Base-by-base conservation (phyloP, 1,140 invertebrate genomes). In the Bilobella aurantiaca region DNA sequence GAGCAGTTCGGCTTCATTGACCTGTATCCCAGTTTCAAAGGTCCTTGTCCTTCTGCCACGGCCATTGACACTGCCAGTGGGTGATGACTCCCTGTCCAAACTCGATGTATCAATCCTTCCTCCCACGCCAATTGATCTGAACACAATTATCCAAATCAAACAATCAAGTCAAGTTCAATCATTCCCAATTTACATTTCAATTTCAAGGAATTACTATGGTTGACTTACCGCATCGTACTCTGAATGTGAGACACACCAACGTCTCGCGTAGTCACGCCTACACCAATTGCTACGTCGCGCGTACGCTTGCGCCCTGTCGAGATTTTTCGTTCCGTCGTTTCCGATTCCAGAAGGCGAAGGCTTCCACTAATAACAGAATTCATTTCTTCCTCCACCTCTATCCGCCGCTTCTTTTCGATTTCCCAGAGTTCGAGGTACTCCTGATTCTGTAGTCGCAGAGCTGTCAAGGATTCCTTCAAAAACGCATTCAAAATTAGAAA, bases 281-380 rank as follows among this genome's bases (percentile, higher is more conserved):
- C 87, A 70, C 84, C 85, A 0, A 86, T 84, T 27, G 84, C 85
- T 25, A 85, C 84, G 77, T 88, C 87, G 69, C 82, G 75, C 65
- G 68, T 69, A 58, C 70, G 66, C 34, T 23, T 42, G 8, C n/a
- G 8, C 37, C 8, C 37, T 12, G 37, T 8, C 8, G n/a, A 12
- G 37, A n/a, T n/a, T 42, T 8, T 8, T 42, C 8, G 37, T 12
- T 42, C 37, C n/a, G 37, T 53, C n/a, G n/a, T n/a, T n/a, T n/a
- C n/a, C n/a, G n/a, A n/a, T 53, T 23, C 25, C 12, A 18, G 8
- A 14, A 5, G 14, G 49, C 49, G 14, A 12, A 18, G 49, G 3
- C 25, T 5, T 23, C 49, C 8, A 53, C 25, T 14, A 16, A 18
- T 53, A 23, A 53, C 49, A 23, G 14, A 5, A 53, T 53, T 32